Evolutionary conservation across 2,888 invertebrate species (phyloP), one percentile per base, ranked within the genome.

Genomic region (Agrenia bidenticulata): DNA sequence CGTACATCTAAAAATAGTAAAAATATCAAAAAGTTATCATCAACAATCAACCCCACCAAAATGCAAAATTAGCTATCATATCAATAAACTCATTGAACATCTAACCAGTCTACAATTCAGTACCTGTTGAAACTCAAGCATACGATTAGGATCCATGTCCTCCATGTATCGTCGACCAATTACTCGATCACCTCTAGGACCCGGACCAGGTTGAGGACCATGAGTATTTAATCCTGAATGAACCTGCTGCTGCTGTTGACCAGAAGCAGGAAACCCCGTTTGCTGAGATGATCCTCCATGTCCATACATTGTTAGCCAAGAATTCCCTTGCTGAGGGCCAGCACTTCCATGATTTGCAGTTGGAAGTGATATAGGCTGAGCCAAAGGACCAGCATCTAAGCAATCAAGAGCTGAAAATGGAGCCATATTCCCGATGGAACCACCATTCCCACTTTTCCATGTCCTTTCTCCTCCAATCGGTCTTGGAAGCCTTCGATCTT

Each of bases 381-480:
- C 41, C 57, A 67, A 32, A 0, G 61, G 57, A 24, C 58, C 61
- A 23, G 59, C 50, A 26, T 63, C 65, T 17, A 65, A 55, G 39
- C 61, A 59, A 50, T 69, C 69, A 26, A 69, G 26, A n/a, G 56
- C 55, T n/a, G 62, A 54, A 41, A 61, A 66, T 23, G 49, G 32
- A 9, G 27, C 54, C 13, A 63, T 21, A 26, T 64, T 64, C 32
- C 63, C 64, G 32, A 45, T 57, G 9, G 45, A 45, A 23, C 53
- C 63, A 23, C 62, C 62, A 27, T 55, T 26, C 32, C 53, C 50
- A 41, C 64, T 51, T 56, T 71, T 68, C 68, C 68, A 66, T 15
- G 64, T 66, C 32, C 75, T 37, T 60, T 73, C 75, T 17, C 69
- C 73, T 41, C 76, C 76, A 62, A 76, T 76, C 9, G 75, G 74